Evolutionary conservation across 1,140 invertebrate genomes (phyloP).

Genomic region (Gryllus bimaculatus): DNA sequence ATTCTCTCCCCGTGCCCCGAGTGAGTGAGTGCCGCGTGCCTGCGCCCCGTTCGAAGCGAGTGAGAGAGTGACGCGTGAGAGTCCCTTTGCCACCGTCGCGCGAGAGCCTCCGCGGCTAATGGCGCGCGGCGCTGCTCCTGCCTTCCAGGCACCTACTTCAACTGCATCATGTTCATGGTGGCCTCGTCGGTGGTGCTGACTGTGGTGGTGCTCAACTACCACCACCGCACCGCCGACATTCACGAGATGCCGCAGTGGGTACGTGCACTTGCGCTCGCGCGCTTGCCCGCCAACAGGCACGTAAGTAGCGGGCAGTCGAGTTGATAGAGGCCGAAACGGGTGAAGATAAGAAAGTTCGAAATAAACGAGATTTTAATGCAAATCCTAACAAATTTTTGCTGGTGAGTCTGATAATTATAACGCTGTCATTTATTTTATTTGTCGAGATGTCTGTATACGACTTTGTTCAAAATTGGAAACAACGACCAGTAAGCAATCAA

Average conservation of each 20-base stretch:
- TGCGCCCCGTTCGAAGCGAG: too few species aligned
- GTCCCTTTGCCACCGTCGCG: neutral
- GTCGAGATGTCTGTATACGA: too few species aligned
- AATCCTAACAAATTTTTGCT: too few species aligned
- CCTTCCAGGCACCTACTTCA: constrained; percentile 91
- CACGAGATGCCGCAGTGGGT: constrained; percentile 96
- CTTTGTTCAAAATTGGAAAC: too few species aligned
- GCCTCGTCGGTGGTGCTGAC: constrained; percentile 96
- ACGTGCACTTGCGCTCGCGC: constrained; percentile 36
- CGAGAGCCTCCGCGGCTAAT: neutral
- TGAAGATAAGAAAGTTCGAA: too few species aligned
- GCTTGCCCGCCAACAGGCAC: neutral
- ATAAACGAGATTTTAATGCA: too few species aligned
- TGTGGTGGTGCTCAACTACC: constrained; percentile 95
- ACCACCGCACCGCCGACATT: constrained; percentile 92
- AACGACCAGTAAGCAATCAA: too few species aligned
- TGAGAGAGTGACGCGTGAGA: neutral
- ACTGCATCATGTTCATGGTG: constrained; percentile 99
- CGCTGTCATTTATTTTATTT: too few species aligned
- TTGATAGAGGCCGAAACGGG: too few species aligned
- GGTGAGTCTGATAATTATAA: too few species aligned
- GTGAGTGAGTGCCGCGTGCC: neutral
- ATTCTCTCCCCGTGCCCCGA: neutral
- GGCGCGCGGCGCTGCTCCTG: constrained; percentile 9
- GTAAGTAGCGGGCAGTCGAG: too few species aligned